Base-by-base conservation (phyloP, 2,797 vertebrate genomes). In the Oreochromis grahami region DNA sequence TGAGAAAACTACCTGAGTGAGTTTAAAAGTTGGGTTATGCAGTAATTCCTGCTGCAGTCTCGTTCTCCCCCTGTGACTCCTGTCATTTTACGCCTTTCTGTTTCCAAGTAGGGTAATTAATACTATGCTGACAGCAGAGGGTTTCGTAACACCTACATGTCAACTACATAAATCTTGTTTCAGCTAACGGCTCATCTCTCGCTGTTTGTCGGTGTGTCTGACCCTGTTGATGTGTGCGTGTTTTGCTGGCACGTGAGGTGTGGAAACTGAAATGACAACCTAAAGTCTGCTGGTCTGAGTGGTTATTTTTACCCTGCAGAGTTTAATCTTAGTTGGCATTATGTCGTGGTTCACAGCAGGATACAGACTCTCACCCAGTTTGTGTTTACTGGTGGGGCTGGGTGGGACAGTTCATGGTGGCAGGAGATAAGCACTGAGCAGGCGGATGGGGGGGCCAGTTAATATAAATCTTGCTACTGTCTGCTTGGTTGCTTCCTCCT, bases 301-400 rank as follows among this genome's bases (percentile, higher is more conserved):
- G 81, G 89, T 94, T 96, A 96, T 96, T 96, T 96, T 94, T 95
- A 94, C 86, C 74, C 86, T 5, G 5, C 2, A 3, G 82, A 65
- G 91, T 82, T 79, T 90, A 81, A 87, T 93, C 84, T 84, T 86
- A 85, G 88, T 70, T 76, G 87, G 84, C 53, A 88, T 82, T 88
- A 86, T 83, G 82, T 86, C 90, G 85, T 19, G 68, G 55, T 41
- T 77, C 76, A 81, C 51, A 19, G 60, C n/a, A 29, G 79, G 78
- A 56, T 32, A 58, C 51, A 29, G 52, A 84, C 87, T 88, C 88
- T 92, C 88, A 76, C 84, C 83, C 89, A 21, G 55, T 56, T 50
- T 85, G 76, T 94, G 85, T 92, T 94, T 90, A 91, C 90, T 74
- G 13, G 52, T 5, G 3, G 55, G 50, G 52, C 74, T 88, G 94